Evolutionary conservation across 1,140 invertebrate genomes (phyloP), one percentile per base, ranked within the genome.

Genomic region (Zaprionus gabonicus): DNA sequence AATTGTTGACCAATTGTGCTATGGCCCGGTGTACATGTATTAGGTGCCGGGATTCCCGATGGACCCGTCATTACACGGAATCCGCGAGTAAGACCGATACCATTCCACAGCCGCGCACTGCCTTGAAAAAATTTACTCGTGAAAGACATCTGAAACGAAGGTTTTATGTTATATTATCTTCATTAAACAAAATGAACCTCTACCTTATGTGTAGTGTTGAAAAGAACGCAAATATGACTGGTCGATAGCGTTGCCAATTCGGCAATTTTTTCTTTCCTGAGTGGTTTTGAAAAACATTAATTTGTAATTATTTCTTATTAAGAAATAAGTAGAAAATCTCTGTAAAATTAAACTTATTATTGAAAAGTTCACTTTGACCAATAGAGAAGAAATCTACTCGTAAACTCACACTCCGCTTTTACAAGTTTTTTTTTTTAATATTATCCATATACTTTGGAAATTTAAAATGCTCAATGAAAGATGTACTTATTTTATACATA

Each of bases 21-120:
- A 25, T 53, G 53, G 12, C 12, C 58, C 51, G 69, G 57, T 53
- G 31, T 65, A 12, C 5, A 27, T 51, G 23, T 4, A 9, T 15
- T n/a, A 10, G 17, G 25, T 23, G 53, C 49, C n/a, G 51, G 38
- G 38, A 59, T 51, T 15, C 57, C 28, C 1, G 73, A 51, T n/a
- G 81, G 68, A 7, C 76, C 79, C 17, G 67, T 64, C 7, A 91
- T 51, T 28, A 81, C 57, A 36, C 91, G 88, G 15, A 91, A 91
- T 10, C 80, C 71, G 44, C 88, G 77, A 27, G 59, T 36, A 31
- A 56, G 36, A n/a, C 56, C 69, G 0, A 91, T 36, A 20, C 67
- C 51, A 31, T 69, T 73, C 82, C 86, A 91, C 15, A 91, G 57
- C 15, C 81, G 67, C 1, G 49, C 51, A 17, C 68, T 69, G 34